phyloP scores from a whole-genome alignment of 2,113 vertebrate species.

The Plecotus auritus region DNA sequence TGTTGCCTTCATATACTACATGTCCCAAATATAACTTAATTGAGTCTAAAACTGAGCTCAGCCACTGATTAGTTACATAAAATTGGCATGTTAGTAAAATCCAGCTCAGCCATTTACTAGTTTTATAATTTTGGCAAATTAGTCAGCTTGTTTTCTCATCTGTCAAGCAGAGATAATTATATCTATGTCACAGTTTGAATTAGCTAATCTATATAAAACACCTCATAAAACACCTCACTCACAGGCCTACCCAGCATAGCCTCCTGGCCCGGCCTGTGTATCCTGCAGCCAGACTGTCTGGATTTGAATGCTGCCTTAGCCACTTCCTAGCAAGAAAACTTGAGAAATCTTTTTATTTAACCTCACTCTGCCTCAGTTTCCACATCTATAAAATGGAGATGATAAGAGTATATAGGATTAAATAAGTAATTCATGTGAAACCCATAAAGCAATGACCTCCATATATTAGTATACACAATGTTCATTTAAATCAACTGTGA shows the following conservation, averaged over 20 bases:
- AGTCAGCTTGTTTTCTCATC: slow-evolving; percentile 65
- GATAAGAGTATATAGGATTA: background rate
- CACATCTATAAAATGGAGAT: background rate
- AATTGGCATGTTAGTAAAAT: slow-evolving; percentile 60
- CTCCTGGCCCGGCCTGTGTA: background rate
- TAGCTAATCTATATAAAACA: slow-evolving; percentile 75
- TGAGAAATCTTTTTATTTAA: background rate
- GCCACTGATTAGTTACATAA: slow-evolving; percentile 38
- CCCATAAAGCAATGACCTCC: background rate
- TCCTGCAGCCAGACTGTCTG: slow-evolving; percentile 27
- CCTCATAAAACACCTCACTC: slow-evolving; percentile 62
- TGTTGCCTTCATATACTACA: background rate
- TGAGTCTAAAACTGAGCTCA: background rate
- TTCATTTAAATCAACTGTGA: background rate
- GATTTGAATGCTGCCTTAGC: background rate
- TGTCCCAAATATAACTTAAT: slow-evolving; percentile 15
- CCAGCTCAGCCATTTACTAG: slow-evolving; percentile 35
- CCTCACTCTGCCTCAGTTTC: slow-evolving; percentile 8
- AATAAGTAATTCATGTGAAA: background rate
- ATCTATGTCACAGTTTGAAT: slow-evolving; percentile 58
- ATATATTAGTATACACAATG: background rate
- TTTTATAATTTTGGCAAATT: slow-evolving; percentile 71
- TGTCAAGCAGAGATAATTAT: slow-evolving; percentile 70
- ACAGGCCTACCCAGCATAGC: slow-evolving; percentile 44
- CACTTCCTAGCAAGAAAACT: background rate